A percentile compares a stretch with the other conserved stretches of the same genome.
Conservation (phyloP, 2,113 vertebrate genomes). For the Scomber colias region DNA sequence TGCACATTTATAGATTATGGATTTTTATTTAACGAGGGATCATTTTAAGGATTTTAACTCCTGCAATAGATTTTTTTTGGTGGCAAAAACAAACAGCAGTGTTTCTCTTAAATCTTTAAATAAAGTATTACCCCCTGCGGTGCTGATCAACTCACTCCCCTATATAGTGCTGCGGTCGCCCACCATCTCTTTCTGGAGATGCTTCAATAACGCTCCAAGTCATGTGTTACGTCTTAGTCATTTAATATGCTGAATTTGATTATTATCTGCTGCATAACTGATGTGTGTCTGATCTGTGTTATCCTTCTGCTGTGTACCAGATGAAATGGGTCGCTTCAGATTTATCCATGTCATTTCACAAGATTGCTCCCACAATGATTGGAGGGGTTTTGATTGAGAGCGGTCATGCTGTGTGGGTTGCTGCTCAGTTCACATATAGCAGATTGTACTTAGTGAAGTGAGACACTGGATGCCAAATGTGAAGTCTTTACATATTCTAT, state of each 20-base stretch:
- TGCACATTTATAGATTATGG: too few relatives aligned
- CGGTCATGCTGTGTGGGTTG: neutral
- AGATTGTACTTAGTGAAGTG: slow-evolving; percentile 1
- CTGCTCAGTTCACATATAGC: neutral
- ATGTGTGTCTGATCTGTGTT: neutral
- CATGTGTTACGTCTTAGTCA: neutral
- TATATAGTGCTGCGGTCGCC: too few relatives aligned
- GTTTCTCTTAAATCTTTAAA: too few relatives aligned
- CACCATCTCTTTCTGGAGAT: too few relatives aligned
- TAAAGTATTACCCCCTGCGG: too few relatives aligned
- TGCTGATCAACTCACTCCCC: too few relatives aligned
- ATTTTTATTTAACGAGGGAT: too few relatives aligned
- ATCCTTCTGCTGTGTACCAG: slow-evolving; percentile 2
- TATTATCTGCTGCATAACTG: neutral
- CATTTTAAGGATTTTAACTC: too few relatives aligned
- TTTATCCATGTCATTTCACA: neutral
- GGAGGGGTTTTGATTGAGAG: neutral
- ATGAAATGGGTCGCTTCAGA: neutral
- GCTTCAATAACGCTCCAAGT: neutral
- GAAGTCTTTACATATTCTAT: neutral
- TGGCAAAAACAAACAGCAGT: too few relatives aligned
- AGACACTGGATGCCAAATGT: neutral
- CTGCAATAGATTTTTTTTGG: too few relatives aligned
- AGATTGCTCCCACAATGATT: neutral
- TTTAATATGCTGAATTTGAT: neutral